A percentile compares a stretch with the other conserved stretches of the same genome.
Conservation (phyloP, 2,888 invertebrate genomes). For the Drosophila falleni region DNA sequence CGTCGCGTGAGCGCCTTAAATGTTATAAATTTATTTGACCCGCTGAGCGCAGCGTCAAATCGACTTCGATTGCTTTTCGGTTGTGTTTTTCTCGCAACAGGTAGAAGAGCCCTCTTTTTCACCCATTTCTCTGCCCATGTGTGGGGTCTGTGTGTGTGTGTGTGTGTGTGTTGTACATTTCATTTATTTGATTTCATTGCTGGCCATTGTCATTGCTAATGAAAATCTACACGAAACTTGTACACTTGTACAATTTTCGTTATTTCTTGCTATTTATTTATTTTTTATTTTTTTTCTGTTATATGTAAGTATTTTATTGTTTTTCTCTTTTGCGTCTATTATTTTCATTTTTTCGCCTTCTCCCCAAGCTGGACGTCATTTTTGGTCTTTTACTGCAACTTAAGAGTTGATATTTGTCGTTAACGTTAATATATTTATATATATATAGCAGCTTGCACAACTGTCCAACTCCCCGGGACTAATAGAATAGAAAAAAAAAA, state of each 20-base stretch:
- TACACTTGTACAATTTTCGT: conserved; percentile 30
- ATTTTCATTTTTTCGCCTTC: background rate
- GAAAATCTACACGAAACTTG: conserved; percentile 77
- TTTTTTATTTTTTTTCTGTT: background rate
- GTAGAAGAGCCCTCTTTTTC: conserved; percentile 34
- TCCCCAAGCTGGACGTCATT: conserved; percentile 15
- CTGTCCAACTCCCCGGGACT: conserved; percentile 3
- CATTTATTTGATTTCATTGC: conserved; percentile 72
- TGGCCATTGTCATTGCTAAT: conserved; percentile 66
- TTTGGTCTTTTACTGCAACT: conserved; percentile 66
- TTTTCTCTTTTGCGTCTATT: conserved; percentile 9
- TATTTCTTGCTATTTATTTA: conserved; percentile 1
- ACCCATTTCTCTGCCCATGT: background rate
- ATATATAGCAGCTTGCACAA: conserved; percentile 29
- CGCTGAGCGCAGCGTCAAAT: conserved; percentile 61
- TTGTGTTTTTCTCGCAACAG: conserved; percentile 56
- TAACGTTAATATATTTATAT: conserved; percentile 48
- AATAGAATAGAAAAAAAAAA: background rate
- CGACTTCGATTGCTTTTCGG: conserved; percentile 75
- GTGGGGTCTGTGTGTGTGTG: background rate
- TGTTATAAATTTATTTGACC: conserved; percentile 76
- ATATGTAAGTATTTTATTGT: conserved; percentile 6
- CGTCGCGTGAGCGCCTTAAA: conserved; percentile 76
- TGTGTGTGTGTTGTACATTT: conserved; percentile 34
- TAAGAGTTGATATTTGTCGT: conserved; percentile 64